Base-by-base conservation (phyloP, 2,797 vertebrate genomes). In the Sebastiscus albofasciatus region DNA sequence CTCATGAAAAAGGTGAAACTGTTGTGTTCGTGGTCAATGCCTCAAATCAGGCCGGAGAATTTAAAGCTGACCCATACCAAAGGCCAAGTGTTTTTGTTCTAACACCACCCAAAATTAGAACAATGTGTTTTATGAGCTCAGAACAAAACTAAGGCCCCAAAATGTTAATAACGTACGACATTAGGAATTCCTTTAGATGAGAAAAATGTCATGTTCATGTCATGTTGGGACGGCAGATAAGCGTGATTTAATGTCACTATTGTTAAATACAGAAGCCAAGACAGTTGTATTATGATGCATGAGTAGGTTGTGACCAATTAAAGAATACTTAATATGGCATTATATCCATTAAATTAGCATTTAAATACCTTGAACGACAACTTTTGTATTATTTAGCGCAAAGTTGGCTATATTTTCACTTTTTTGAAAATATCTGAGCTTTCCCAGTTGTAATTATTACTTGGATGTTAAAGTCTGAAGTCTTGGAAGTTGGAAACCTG, bases 1-100 rank as follows among this genome's bases (percentile, higher is more conserved):
- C 87, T 67, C 77, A 10, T 73, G 76, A 67, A 87, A 89, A 87
- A 81, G 73, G 68, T 67, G 65, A 82, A 92, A 90, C 84, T 65
- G 86, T 81, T 62, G 65, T 62, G 67, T 60, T 79, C 67, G 39
- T 65, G 80, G 77, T 85, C 75, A 86, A 73, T 70, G 78, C 59
- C 5, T 72, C 77, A 69, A 86, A 82, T 79, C 77, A 60, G 61
- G 80, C 9, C 24, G 16, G 55, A n/a, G 77, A 82, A 67, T 82
- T 87, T 58, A 66, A 52, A 71, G 27, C 26, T 55, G 77, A 64
- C 39, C n/a, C 33, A 27, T 8, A 34, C 14, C 33, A 70, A 85
- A 85, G 34, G 74, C 56, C 75, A 79, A 39, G 52, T 22, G 36
- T 31, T 56, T 71, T 56, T 78, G 70, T 80, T 73, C 14, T 34